Evolutionary conservation across 2,113 vertebrate genomes (phyloP), one percentile per base, ranked within the genome.

Genomic region (Takifugu bimaculatus): DNA sequence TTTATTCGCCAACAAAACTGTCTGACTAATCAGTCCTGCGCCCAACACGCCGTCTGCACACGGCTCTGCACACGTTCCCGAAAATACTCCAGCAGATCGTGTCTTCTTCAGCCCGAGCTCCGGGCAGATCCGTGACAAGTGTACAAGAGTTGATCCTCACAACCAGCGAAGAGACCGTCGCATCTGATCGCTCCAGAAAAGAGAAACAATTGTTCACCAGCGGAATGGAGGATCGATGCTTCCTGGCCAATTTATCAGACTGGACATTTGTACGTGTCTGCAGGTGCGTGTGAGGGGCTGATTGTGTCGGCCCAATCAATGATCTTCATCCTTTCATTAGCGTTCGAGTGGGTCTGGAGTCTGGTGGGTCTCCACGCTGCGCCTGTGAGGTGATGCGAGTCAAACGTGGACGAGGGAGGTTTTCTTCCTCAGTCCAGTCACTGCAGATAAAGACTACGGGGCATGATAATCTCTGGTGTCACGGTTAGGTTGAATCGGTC

Each of bases 291-390:
- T 54, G 62, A 51, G 60, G 63, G 60, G 50, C 71, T 76, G 69
- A 72, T 80, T 80, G 70, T 77, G 71, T 86, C 70, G 49, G 63
- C 54, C 65, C 61, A 83, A 84, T 88, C 83, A 84, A 82, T 87
- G 74, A 14, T 68, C 65, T 65, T 85, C 74, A 86, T 84, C 85
- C 83, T 85, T 84, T 87, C 83, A 87, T 88, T 86, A 87, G 61
- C 66, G 68, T 65, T 74, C 60, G 68, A 72, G 81, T 83, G 81
- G 81, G 85, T 58, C 81, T 87, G 84, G 74, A 79, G 78, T n/a
- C n/a, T 13, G 10, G 2, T 14, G 45, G 45, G 12, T 14, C 82
- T 72, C 75, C 80, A 77, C 84, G 74, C 73, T 14, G 78, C 86
- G 7, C 11, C 75, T 75, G 57, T 58, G 77, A 80, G 82, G 75